Evolutionary conservation across 2,888 invertebrate species (phyloP).

Genomic region (Caenorhabditis drosophilae): DNA sequence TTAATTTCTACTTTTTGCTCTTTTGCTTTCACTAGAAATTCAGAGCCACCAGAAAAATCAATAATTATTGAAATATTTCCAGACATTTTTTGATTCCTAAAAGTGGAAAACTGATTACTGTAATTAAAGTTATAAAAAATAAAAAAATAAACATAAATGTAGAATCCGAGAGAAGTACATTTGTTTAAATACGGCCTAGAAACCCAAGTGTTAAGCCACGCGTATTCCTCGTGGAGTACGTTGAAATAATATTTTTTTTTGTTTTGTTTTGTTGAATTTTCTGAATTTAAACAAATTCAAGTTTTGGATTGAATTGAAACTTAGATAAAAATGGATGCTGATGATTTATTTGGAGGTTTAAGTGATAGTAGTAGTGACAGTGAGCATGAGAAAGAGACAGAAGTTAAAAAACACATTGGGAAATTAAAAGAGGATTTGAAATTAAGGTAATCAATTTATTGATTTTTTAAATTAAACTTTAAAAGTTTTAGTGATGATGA

Average conservation of each 20-base stretch:
- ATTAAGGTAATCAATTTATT: constrained; percentile 1
- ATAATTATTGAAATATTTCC: constrained; percentile 22
- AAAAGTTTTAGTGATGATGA: constrained; percentile 8
- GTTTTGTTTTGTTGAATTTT: not conserved
- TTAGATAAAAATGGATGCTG: constrained; percentile 3
- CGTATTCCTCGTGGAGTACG: not conserved
- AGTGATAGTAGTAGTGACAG: constrained; percentile 41
- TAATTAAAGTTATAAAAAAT: not conserved
- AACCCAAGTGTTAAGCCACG: not conserved
- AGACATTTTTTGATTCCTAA: constrained; percentile 1
- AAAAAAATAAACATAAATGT: constrained; percentile 7
- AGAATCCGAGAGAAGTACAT: constrained; percentile 12
- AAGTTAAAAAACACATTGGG: too few species aligned
- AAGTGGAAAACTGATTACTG: not conserved
- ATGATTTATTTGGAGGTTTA: constrained; percentile 40
- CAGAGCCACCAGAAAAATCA: constrained; percentile 39
- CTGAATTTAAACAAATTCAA: not conserved
- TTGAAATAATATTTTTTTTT: too few species aligned
- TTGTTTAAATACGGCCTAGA: not conserved
- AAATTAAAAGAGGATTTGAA: constrained; percentile 1
- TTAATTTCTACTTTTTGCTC: constrained; percentile 27
- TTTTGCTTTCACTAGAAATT: constrained; percentile 34
- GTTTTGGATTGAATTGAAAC: constrained; percentile 1
- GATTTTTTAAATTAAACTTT: not conserved
- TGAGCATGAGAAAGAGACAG: constrained; percentile 1